Base-by-base conservation (phyloP, 2,113 vertebrate genomes). In the Gila orcuttii region DNA sequence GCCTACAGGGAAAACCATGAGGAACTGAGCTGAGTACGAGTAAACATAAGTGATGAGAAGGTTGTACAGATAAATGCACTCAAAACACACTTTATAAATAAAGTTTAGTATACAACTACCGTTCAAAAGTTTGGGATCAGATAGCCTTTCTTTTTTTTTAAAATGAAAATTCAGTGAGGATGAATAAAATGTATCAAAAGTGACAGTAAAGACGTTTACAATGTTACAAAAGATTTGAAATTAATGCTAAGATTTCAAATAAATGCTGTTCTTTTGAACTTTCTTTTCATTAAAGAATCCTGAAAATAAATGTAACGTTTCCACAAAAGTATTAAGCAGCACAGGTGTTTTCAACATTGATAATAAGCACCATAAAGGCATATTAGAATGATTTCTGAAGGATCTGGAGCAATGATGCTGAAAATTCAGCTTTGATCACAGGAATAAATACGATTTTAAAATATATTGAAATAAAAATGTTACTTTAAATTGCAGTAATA, bases 1-100 rank as follows among this genome's bases (percentile, higher is more conserved):
- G 98, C 98, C 98, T 99, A 93, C 42, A 77, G 21, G 71, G 57
- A 47, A 77, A 50, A 82, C 87, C 73, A 89, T n/a, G 71, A n/a
- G 66, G 23, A 77, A 28, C 25, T 5, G 33, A 19, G 50, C 45
- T 21, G 59, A 59, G 36, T 25, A 71, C 1, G 25, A 52, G 25
- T 47, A 31, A 28, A 77, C 33, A 33, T 55, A 55, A 77, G 75
- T 21, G n/a, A 17, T 33, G 25, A 23, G 31, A 50, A 55, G 42
- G 71, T 47, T 75, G 47, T 45, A 25, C 3, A 28, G 39, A 12
- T 47, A 75, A 75, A 75, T 3, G n/a, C 42, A 75, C 10, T 47
- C 42, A 75, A 75, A 25, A 15, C 12, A 47, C 71, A 74, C 23
- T 73, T 73, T 73, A 66, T 73, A n/a, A 12, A 9, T 42, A 6